Evolutionary conservation across 1,140 invertebrate genomes (phyloP).

Genomic region (Aphis gossypii): DNA sequence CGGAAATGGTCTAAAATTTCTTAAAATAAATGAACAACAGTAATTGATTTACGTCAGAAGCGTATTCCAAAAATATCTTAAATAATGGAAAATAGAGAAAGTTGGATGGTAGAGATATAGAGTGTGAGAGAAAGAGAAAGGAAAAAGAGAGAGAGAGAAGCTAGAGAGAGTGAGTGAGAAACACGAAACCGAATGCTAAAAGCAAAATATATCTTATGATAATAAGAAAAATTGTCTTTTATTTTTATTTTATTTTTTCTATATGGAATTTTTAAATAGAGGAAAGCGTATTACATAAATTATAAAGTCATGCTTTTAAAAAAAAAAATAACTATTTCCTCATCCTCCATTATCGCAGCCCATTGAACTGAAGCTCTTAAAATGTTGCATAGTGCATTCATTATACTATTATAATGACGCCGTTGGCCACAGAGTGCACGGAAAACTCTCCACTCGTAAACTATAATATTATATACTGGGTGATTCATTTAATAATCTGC

Average conservation of each 20-base stretch:
- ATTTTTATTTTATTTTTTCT: slow-evolving; percentile 1
- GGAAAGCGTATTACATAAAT: slow-evolving; percentile 3
- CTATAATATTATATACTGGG: neutral
- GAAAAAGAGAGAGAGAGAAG: neutral
- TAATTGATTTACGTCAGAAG: neutral
- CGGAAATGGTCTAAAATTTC: neutral
- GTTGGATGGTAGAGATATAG: neutral
- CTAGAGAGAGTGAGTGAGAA: neutral
- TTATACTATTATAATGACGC: slow-evolving; percentile 30
- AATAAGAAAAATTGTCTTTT: neutral
- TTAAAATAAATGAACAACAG: neutral
- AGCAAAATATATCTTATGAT: neutral
- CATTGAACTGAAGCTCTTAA: slow-evolving; percentile 22
- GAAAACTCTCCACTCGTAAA: neutral
- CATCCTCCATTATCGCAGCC: slow-evolving; percentile 23
- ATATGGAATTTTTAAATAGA: neutral
- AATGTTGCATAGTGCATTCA: slow-evolving; percentile 2
- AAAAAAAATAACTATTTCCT: slow-evolving; percentile 36
- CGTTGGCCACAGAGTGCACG: neutral
- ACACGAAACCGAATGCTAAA: neutral
- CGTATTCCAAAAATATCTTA: neutral
- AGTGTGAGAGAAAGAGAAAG: neutral
- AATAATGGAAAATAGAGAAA: neutral
- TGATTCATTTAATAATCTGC: neutral
- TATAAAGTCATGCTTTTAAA: neutral